phyloP scores from a whole-genome alignment of 2,113 vertebrate species.

The Eira barbara region DNA sequence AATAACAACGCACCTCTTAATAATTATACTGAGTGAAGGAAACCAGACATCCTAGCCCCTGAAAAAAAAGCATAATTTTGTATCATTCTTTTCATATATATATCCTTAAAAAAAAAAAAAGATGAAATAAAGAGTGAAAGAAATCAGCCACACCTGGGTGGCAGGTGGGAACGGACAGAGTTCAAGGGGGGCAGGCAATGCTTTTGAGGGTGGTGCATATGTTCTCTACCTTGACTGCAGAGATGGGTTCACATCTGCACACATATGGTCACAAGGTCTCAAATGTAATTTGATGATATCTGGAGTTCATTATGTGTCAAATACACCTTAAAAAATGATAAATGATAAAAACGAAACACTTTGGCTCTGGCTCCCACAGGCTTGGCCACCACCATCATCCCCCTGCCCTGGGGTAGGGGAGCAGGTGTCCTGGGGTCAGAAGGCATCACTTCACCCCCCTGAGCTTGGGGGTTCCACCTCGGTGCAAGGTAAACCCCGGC shows the following conservation, averaged over 20 bases:
- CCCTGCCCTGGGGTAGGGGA: rapidly evolving
- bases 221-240: background rate
- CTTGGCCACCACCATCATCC: background rate
- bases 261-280: background rate
- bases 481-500: background rate
- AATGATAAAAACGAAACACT: background rate
- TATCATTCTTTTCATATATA: background rate
- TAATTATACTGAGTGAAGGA: background rate
- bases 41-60: background rate
- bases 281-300: background rate
- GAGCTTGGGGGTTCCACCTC: background rate
- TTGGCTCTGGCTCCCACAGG: background rate
- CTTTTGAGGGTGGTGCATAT: background rate
- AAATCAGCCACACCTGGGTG: background rate
- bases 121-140: background rate
- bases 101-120: background rate
- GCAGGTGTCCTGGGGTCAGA: background rate
- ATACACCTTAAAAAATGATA: background rate
- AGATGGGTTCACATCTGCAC: background rate
- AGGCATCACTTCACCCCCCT: background rate
- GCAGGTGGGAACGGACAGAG: background rate
- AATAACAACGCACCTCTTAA: background rate
- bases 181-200: background rate
- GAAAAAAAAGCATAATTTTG: background rate
- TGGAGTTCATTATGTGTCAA: background rate